phyloP scores from a whole-genome alignment of 2,888 invertebrate genomes.

The Drosophila ezoana region DNA sequence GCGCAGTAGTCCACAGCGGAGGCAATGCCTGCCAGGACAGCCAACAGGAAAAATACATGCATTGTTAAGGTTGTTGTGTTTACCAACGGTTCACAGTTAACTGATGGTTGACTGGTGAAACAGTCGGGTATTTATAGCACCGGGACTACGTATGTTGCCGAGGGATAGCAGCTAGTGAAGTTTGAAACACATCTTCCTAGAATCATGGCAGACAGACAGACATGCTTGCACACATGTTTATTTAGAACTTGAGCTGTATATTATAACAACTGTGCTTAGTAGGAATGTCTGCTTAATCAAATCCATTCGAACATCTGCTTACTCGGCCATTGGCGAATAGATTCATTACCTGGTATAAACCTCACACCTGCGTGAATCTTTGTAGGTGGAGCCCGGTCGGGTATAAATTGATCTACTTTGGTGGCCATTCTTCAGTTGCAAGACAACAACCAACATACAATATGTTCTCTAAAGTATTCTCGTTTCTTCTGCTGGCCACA shows the following conservation, averaged over 20 bases:
- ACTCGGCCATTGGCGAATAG: neutral
- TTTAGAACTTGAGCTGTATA: neutral
- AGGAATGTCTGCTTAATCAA: slow-evolving; percentile 14
- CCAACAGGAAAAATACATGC: slow-evolving; percentile 4
- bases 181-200: neutral
- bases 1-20: slow-evolving; percentile 48
- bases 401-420: slow-evolving; percentile 17
- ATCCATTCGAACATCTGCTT: slow-evolving; percentile 16
- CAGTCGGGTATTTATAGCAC: slow-evolving; percentile 15
- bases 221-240: neutral
- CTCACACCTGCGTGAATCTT: neutral
- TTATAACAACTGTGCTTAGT: slow-evolving; percentile 11
- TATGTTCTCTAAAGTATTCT: slow-evolving; percentile 9
- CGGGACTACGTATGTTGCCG: too few relatives aligned
- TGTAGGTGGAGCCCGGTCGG: neutral
- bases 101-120: slow-evolving; percentile 4
- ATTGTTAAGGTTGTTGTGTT: slow-evolving; percentile 7
- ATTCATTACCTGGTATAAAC: neutral
- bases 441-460: slow-evolving; percentile 3
- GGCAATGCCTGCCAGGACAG: slow-evolving; percentile 23
- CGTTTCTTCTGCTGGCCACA: slow-evolving; percentile 12
- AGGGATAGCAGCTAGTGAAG: neutral
- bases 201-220: neutral
- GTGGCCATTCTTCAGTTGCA: slow-evolving; percentile 9
- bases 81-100: neutral